Evolutionary conservation across 2,888 invertebrate species (phyloP).

Genomic region (Omphaloscelis lunosa): DNA sequence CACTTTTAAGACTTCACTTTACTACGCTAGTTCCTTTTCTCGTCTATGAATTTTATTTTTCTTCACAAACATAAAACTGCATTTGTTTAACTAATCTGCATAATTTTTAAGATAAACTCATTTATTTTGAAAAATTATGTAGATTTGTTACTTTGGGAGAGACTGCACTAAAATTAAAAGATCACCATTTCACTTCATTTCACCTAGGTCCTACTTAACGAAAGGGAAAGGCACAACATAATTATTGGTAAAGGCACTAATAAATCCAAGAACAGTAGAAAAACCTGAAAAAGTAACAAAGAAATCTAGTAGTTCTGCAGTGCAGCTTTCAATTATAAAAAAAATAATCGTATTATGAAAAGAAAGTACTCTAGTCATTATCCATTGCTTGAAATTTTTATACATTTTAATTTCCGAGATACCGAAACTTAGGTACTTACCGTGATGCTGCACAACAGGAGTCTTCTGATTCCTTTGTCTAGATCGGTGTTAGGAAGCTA

Average conservation of each 20-base stretch:
- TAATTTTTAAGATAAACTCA: too few species aligned
- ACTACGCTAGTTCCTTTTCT: background rate
- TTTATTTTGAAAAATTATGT: background rate
- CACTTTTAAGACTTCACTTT: background rate
- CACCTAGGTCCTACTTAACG: background rate
- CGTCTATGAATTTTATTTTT: background rate
- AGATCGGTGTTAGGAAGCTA: background rate
- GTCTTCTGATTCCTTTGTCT: background rate
- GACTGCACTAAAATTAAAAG: background rate
- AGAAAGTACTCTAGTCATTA: background rate
- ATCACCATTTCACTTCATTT: background rate
- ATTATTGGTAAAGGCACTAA: background rate
- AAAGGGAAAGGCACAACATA: background rate
- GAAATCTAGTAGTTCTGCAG: background rate
- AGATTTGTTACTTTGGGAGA: background rate
- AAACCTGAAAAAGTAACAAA: background rate
- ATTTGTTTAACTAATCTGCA: too few species aligned
- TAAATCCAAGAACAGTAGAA: background rate
- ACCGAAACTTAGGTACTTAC: background rate
- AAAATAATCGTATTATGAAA: background rate
- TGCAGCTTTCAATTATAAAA: background rate
- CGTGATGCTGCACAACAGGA: background rate
- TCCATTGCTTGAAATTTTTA: background rate
- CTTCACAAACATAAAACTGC: background rate
- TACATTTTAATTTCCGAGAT: background rate